Percentiles rank a stretch among this genome's conserved stretches.
phyloP scores from a whole-genome alignment of 2,888 invertebrate genomes.

The Cerceris ruficornis region DNA sequence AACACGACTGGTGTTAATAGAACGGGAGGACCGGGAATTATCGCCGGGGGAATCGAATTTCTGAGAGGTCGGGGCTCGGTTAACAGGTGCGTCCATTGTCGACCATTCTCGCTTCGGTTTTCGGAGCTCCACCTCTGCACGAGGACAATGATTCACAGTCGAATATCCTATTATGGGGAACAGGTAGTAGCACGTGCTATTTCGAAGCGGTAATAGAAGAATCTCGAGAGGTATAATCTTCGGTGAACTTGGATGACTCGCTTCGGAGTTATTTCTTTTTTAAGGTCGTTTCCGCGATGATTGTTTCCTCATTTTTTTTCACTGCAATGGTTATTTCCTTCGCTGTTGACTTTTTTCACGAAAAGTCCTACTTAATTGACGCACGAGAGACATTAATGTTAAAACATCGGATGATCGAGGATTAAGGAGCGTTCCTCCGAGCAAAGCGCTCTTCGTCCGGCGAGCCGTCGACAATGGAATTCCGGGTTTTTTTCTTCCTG shows the following conservation, averaged over 20 bases:
- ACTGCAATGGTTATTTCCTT: too few relatives aligned
- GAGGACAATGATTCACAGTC: conserved; percentile 20
- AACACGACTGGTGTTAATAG: conserved; percentile 2
- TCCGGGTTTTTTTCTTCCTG: too few relatives aligned
- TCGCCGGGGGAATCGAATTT: conserved; percentile 37
- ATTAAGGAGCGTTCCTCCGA: too few relatives aligned
- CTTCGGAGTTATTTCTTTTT: not conserved
- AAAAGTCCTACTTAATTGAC: too few relatives aligned
- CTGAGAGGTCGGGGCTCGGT: conserved; percentile 25
- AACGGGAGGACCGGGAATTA: conserved; percentile 12
- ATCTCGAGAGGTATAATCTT: conserved; percentile 22
- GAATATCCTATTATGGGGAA: conserved; percentile 9
- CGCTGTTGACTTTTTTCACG: too few relatives aligned
- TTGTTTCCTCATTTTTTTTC: too few relatives aligned
- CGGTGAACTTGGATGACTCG: not conserved
- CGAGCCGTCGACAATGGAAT: too few relatives aligned
- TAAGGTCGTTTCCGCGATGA: not conserved
- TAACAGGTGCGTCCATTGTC: conserved; percentile 54
- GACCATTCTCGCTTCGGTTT: conserved; percentile 14
- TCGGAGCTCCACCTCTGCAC: not conserved
- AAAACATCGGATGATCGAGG: too few relatives aligned
- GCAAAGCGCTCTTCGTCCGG: too few relatives aligned
- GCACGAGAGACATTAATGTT: too few relatives aligned
- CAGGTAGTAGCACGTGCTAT: conserved; percentile 45
- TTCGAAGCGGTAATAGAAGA: not conserved